Evolutionary conservation across 1,140 invertebrate species (phyloP).

Genomic region (Brachionus rubens): DNA sequence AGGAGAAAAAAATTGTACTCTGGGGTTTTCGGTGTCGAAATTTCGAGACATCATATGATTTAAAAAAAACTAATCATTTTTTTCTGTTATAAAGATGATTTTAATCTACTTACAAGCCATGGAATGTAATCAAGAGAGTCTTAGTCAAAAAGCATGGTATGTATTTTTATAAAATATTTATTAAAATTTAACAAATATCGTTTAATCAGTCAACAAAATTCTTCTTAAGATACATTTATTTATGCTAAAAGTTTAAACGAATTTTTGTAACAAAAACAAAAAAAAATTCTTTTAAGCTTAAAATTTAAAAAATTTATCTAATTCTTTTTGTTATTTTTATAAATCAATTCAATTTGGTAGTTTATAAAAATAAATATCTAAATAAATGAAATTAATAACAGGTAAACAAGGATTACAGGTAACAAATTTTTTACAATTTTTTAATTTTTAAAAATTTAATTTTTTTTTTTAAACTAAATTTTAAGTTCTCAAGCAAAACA

Average conservation of each 20-base stretch:
- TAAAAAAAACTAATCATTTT: neutral
- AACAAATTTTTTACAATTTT: too few relatives aligned
- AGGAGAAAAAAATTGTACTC: too few relatives aligned
- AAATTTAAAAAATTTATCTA: neutral
- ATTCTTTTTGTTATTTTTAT: neutral
- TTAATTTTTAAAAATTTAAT: too few relatives aligned
- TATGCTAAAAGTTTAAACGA: neutral
- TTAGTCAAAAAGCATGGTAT: constrained; percentile 89
- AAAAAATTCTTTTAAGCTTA: too few relatives aligned
- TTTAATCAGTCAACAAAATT: neutral
- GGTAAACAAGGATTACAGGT: too few relatives aligned
- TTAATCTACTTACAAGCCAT: constrained; percentile 88
- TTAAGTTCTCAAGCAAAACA: too few relatives aligned
- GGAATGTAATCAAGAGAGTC: constrained; percentile 76
- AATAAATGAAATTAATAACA: too few relatives aligned
- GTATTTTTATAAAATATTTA: constrained; percentile 3
- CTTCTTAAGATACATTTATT: neutral
- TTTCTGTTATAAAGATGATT: constrained; percentile 68
- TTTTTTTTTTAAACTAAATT: too few relatives aligned
- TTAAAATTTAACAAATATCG: neutral
- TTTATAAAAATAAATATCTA: neutral
- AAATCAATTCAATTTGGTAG: neutral
- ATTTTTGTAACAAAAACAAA: neutral
- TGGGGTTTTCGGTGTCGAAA: too few relatives aligned
- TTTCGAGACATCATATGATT: too few relatives aligned